Evolutionary conservation across 2,888 invertebrate genomes (phyloP).

Genomic region (Tenthredo scrophulariae): DNA sequence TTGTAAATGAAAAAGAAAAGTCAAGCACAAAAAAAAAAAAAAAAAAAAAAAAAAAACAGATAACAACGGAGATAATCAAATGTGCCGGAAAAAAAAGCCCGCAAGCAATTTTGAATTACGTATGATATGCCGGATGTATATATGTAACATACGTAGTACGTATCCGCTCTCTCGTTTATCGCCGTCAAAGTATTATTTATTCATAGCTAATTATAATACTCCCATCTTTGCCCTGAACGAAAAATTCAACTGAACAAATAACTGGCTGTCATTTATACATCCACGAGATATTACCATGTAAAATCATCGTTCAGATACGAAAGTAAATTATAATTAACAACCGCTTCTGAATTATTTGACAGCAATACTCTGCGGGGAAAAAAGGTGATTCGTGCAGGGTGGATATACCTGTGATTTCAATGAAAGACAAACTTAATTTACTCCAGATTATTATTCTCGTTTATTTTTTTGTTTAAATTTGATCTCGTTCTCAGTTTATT

Average conservation of each 20-base stretch:
- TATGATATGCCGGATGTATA: slow-evolving; percentile 13
- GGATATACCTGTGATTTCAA: neutral
- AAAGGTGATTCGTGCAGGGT: neutral
- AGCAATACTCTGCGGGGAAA: neutral
- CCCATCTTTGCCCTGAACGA: neutral
- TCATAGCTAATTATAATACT: slow-evolving; percentile 6
- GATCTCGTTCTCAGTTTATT: neutral
- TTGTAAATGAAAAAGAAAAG: neutral
- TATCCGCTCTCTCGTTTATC: neutral
- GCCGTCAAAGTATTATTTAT: neutral
- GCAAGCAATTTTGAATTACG: slow-evolving; percentile 41
- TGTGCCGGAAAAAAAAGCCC: neutral
- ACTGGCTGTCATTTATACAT: neutral
- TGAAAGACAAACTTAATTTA: slow-evolving; percentile 13
- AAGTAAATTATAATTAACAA: neutral
- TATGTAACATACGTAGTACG: neutral
- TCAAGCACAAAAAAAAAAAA: neutral
- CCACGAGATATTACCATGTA: neutral
- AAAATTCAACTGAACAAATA: neutral
- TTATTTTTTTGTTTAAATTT: neutral
- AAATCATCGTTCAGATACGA: neutral
- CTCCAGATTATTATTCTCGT: neutral
- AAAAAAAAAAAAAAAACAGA: neutral
- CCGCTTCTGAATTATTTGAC: slow-evolving; percentile 9
- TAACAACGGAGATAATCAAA: neutral